Conservation (phyloP, 2,113 vertebrate species). For the Himantopus leucocephalus region DNA sequence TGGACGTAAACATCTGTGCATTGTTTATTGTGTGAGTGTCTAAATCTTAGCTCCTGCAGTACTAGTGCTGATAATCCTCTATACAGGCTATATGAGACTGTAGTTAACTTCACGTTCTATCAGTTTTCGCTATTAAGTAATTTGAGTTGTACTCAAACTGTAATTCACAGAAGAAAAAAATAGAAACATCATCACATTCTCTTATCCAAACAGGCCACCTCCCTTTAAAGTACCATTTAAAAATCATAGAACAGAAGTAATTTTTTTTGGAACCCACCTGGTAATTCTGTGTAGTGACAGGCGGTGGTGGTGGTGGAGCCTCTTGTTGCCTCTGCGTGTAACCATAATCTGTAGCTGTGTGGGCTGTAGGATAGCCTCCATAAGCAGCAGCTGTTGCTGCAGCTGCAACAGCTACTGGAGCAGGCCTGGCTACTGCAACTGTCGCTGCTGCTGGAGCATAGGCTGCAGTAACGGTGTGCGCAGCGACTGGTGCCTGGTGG, state of each 20-base stretch:
- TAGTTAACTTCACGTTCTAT: not conserved
- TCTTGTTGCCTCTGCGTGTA: slow-evolving; percentile 95
- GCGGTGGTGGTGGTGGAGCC: slow-evolving; percentile 93
- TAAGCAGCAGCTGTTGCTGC: slow-evolving; percentile 91
- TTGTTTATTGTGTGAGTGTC: not conserved
- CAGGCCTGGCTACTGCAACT: slow-evolving; percentile 90
- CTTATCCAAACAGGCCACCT: not conserved
- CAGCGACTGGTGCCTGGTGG: slow-evolving; percentile 95
- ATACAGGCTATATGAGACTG: not conserved
- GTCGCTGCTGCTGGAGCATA: slow-evolving; percentile 91
- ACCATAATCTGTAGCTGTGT: slow-evolving; percentile 89
- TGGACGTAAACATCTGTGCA: not conserved
- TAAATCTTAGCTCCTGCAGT: not conserved
- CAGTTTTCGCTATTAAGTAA: not conserved
- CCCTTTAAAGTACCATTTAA: not conserved
- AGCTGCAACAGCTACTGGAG: slow-evolving; percentile 89
- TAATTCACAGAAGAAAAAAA: not conserved
- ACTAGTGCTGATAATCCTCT: not conserved
- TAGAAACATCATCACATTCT: not conserved
- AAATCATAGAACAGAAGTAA: not conserved
- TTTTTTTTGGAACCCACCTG: slow-evolving; percentile 73
- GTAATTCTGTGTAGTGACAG: slow-evolving; percentile 96
- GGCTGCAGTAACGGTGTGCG: slow-evolving; percentile 92
- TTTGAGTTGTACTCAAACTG: not conserved
- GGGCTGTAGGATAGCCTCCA: slow-evolving; percentile 91